Base-by-base conservation (phyloP, 2,888 invertebrate species). In the Cantharis rufa region DNA sequence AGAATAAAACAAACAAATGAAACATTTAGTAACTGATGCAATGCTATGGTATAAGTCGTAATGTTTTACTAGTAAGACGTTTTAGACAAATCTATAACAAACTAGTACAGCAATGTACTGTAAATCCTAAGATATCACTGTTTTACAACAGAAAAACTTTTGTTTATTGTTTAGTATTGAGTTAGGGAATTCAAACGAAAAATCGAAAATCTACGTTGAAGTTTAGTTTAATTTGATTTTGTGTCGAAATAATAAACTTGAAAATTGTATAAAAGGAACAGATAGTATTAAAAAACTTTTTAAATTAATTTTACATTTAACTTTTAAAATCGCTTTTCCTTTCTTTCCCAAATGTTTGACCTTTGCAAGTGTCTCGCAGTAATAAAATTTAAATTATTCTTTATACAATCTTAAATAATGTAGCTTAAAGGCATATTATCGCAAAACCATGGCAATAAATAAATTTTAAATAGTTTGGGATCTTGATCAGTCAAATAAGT, bases 101-200 rank as follows among this genome's bases (percentile, higher is more conserved):
- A 77, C 74, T 77, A 77, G 69, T 48, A 74, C 62, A 69, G 77
- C 77, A 77, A 77, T 77, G 77, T 71, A 74, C 77, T 77, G 77
- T 77, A 74, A 74, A 77, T 77, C 77, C 74, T 74, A 64, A 77
- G 74, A 77, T 76, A 74, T 77, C 74, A 71, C 69, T 61, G 69
- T 74, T 71, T 74, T 74, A 71, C 71, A 74, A 74, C 69, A 74
- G 77, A 71, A 77, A 77, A 77, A 77, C 71, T 74, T 69, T 74
- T 71, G 74, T 77, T 77, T 77, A 77, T 77, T 77, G 74, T 77
- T 77, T 74, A 68, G 74, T 69, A 74, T 69, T 28, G 77, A 71
- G 48, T 48, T 48, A 48, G 48, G n/a, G 48, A 48, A 48, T 48
- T 48, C 13, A 48, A 48, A 48, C 48, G 48, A 48, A 48, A 48